phyloP scores from a whole-genome alignment of 2,113 vertebrate species.

The Verasper variegatus region DNA sequence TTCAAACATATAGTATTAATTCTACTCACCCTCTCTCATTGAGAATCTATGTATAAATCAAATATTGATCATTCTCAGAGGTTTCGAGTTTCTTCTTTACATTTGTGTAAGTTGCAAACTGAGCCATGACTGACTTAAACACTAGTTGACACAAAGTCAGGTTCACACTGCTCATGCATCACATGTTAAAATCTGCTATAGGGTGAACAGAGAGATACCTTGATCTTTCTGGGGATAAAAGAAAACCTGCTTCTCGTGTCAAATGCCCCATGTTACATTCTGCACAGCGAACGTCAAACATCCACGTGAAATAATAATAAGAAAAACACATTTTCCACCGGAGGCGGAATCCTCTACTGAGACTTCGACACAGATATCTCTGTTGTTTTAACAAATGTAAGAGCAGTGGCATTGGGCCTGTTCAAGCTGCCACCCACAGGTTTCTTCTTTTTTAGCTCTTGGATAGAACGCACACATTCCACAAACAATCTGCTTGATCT shows the following conservation, averaged over 20 bases:
- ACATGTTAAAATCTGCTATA: too few species aligned
- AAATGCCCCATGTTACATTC: not conserved
- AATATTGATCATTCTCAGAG: too few species aligned
- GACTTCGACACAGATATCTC: slow-evolving; percentile 9
- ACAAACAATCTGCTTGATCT: not conserved
- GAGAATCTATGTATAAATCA: too few species aligned
- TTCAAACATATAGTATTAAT: too few species aligned
- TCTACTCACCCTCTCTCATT: too few species aligned
- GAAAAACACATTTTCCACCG: not conserved
- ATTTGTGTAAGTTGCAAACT: too few species aligned
- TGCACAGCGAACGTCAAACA: not conserved
- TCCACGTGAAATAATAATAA: not conserved
- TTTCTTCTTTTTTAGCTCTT: slow-evolving; percentile 13
- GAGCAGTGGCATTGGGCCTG: slow-evolving; percentile 10
- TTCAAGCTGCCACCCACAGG: not conserved
- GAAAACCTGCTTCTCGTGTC: not conserved
- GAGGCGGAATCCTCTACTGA: not conserved
- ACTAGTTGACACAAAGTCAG: too few species aligned
- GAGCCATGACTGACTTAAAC: too few species aligned
- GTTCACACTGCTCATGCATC: too few species aligned
- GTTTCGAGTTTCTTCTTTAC: too few species aligned
- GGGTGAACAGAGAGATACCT: too few species aligned
- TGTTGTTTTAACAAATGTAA: slow-evolving; percentile 19
- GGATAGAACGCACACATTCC: not conserved
- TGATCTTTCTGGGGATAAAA: not conserved